Conservation (phyloP, 2,113 vertebrate genomes). For the Antechinus flavipes region DNA sequence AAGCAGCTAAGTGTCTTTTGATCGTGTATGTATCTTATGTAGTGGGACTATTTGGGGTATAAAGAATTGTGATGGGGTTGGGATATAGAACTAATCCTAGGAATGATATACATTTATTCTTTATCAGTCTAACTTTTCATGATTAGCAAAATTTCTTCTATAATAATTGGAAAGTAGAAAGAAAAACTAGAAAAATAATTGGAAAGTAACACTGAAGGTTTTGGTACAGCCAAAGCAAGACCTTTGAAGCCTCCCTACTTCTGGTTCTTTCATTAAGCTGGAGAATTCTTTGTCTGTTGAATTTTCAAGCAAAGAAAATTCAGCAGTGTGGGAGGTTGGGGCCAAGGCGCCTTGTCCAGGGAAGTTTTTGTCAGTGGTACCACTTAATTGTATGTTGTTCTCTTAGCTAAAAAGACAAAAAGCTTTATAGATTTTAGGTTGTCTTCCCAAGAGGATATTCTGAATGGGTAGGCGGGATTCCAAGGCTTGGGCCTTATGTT, state of each 20-base stretch:
- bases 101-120: neutral
- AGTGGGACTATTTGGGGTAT: neutral
- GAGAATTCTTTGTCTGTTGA: neutral
- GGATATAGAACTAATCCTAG: neutral
- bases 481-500: neutral
- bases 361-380: neutral
- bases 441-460: neutral
- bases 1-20: slow-evolving; percentile 6
- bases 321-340: neutral
- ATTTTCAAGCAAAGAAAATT: slow-evolving; percentile 32
- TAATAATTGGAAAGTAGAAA: neutral
- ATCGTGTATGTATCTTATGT: neutral
- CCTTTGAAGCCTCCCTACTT: neutral
- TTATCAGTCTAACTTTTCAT: neutral
- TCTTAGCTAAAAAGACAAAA: slow-evolving; percentile 40
- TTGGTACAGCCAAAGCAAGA: neutral
- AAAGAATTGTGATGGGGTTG: neutral
- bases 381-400: neutral
- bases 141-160: neutral
- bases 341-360: neutral
- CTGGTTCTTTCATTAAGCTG: neutral
- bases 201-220: slow-evolving; percentile 6
- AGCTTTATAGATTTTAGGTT: neutral
- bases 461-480: neutral
- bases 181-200: no score